phyloP scores from a whole-genome alignment of 1,140 invertebrate genomes.

The Chrysomallon squamiferum region DNA sequence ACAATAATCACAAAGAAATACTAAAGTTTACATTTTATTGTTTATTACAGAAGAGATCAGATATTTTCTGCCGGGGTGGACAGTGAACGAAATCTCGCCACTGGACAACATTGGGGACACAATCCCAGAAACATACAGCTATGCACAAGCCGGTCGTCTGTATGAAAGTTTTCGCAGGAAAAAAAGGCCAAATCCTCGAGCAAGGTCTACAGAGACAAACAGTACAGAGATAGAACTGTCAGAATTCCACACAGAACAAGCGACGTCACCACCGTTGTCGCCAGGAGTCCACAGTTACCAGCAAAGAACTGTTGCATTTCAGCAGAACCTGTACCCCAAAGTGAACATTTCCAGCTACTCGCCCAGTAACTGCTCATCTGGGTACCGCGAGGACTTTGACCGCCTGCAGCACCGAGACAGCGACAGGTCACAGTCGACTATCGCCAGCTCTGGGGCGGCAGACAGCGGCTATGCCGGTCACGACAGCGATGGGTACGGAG shows the following conservation, averaged over 20 bases:
- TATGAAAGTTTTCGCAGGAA: constrained; percentile 35
- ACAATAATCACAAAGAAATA: too few relatives aligned
- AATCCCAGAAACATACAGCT: constrained; percentile 25
- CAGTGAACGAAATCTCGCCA: constrained; percentile 26
- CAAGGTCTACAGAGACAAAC: not conserved
- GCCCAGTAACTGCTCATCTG: not conserved
- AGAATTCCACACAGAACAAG: not conserved
- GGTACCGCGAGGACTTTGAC: not conserved
- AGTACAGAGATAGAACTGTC: not conserved
- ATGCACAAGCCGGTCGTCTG: constrained; percentile 30
- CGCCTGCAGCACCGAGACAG: constrained; percentile 18
- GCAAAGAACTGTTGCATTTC: not conserved
- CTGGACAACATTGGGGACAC: constrained; percentile 23
- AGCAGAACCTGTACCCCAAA: not conserved
- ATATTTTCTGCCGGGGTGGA: constrained; percentile 25
- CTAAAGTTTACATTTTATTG: too few relatives aligned
- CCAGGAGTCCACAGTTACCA: not conserved
- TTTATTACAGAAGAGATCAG: constrained; percentile 33
- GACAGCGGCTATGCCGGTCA: constrained; percentile 30
- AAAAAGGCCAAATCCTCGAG: constrained; percentile 4
- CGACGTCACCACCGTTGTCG: not conserved
- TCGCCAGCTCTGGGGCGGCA: constrained; percentile 10
- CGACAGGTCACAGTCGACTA: constrained; percentile 16
- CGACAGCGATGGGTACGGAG: constrained; percentile 16
- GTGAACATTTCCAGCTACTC: not conserved